A percentile compares a stretch with the other conserved stretches of the same genome.
Conservation (phyloP, 2,113 vertebrate species). For the Coracopsis vasa region DNA sequence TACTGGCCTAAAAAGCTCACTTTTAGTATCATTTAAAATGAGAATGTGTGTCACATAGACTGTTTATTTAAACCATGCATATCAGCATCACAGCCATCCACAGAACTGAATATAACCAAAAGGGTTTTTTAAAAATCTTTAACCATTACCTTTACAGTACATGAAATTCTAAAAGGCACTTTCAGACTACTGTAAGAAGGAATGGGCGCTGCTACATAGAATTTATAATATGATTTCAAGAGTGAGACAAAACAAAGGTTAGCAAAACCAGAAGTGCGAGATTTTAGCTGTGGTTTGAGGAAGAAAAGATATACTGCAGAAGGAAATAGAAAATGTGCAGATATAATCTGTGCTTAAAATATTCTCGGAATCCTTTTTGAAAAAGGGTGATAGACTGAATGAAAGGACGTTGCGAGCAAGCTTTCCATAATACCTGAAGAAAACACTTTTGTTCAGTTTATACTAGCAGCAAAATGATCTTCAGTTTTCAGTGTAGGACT, state of each 20-base stretch:
- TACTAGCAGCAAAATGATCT: not conserved
- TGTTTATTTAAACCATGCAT: not conserved
- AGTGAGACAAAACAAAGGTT: not conserved
- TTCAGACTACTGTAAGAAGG: not conserved
- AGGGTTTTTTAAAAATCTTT: not conserved
- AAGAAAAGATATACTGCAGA: not conserved
- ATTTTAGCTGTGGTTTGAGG: not conserved
- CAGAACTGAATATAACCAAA: not conserved
- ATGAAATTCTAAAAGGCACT: not conserved
- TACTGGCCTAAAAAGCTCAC: not conserved
- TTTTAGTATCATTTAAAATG: not conserved
- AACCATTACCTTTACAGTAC: not conserved
- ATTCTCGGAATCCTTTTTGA: not conserved
- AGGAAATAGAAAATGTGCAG: slow-evolving; percentile 34
- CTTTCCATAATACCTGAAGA: not conserved
- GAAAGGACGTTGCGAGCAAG: not conserved
- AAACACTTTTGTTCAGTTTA: not conserved
- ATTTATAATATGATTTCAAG: not conserved
- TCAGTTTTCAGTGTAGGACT: not conserved
- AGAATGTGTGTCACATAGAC: not conserved
- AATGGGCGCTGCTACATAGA: not conserved
- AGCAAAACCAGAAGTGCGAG: not conserved
- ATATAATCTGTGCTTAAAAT: slow-evolving; percentile 31
- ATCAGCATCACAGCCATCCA: not conserved
- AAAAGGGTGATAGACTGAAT: not conserved